Evolutionary conservation across 2,888 invertebrate genomes (phyloP).

Genomic region (Ophonus ardosiacus): DNA sequence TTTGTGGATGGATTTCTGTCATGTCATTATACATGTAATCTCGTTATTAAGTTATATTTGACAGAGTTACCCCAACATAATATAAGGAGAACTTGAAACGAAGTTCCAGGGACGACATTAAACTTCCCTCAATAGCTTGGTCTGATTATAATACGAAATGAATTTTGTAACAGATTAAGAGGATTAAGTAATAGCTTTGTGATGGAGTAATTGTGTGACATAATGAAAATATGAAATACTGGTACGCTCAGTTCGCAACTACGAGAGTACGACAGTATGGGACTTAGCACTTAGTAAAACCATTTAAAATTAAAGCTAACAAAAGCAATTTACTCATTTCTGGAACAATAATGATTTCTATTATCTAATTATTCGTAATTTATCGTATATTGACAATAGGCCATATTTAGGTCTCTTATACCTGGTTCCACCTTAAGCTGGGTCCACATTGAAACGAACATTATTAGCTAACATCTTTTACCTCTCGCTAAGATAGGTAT

Average conservation of each 20-base stretch:
- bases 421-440: too few species aligned
- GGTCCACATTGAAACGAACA: too few species aligned
- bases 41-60: not conserved
- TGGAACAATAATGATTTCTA: too few species aligned
- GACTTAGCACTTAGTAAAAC: not conserved
- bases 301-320: too few species aligned
- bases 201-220: not conserved
- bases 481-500: too few species aligned
- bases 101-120: not conserved
- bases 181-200: slow-evolving; percentile 22
- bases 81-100: not conserved
- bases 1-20: not conserved
- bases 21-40: not conserved
- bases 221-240: slow-evolving; percentile 4
- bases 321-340: too few species aligned
- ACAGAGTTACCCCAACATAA: not conserved
- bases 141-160: slow-evolving; percentile 9
- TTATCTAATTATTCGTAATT: too few species aligned
- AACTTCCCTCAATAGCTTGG: not conserved
- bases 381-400: too few species aligned
- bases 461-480: too few species aligned
- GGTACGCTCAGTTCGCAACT: not conserved
- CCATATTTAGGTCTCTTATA: too few species aligned
- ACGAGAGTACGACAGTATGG: not conserved
- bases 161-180: slow-evolving; percentile 29